Evolutionary conservation across 2,113 vertebrate genomes (phyloP).

Genomic region (Varanus komodoensis): DNA sequence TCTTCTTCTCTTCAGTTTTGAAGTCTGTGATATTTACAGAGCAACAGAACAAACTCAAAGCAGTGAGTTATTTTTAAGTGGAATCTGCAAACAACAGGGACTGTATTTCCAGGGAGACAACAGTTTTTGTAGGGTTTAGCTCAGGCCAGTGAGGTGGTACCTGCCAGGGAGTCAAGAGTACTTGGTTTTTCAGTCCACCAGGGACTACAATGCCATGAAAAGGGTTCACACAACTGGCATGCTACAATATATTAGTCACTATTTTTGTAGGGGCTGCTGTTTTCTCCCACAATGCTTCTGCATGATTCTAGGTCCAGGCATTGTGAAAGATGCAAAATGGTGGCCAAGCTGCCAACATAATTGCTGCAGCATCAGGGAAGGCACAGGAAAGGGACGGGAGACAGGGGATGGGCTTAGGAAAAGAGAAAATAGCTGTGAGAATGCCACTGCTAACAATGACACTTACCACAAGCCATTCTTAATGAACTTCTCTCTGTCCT

Average conservation of each 20-base stretch:
- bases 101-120: conserved; percentile 52
- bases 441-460: neutral
- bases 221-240: too few species aligned
- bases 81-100: conserved; percentile 44
- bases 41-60: conserved; percentile 65
- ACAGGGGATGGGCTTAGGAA: too few species aligned
- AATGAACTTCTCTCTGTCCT: too few species aligned
- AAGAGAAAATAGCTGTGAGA: neutral
- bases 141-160: neutral
- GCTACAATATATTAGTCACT: neutral
- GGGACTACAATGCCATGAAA: neutral
- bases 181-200: neutral
- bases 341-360: too few species aligned
- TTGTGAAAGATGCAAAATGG: too few species aligned
- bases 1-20: conserved; percentile 63
- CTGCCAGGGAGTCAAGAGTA: neutral
- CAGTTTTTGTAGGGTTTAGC: conserved; percentile 12
- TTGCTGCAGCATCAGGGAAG: too few species aligned
- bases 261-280: neutral
- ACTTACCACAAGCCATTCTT: neutral
- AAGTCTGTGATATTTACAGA: conserved; percentile 62
- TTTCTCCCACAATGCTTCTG: too few species aligned
- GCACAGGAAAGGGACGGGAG: rapidly evolving
- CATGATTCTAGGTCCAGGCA: too few species aligned
- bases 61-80: conserved; percentile 64